Percentiles rank a stretch among this genome's conserved stretches.
Conservation (phyloP, 2,888 invertebrate species). For the Ornithoptera priamus region DNA sequence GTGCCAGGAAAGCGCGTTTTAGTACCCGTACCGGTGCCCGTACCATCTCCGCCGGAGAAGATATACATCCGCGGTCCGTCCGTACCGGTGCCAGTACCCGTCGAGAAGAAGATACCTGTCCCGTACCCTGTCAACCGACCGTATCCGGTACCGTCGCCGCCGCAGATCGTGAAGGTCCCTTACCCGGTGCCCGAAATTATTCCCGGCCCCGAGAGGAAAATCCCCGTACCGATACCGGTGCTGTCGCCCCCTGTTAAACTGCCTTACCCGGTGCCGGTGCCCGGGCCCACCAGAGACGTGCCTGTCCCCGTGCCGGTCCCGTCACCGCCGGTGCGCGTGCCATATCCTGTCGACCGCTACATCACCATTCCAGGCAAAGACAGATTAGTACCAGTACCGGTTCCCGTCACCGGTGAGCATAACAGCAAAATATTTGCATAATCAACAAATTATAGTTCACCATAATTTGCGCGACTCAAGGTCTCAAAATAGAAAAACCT, state of each 20-base stretch:
- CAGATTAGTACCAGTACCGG: constrained; percentile 50
- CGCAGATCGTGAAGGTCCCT: constrained; percentile 41
- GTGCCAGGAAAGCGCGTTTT: constrained; percentile 50
- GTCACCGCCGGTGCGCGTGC: constrained; percentile 50
- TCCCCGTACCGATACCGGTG: constrained; percentile 46
- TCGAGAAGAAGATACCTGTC: constrained; percentile 37
- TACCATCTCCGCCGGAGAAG: constrained; percentile 52
- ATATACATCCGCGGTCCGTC: constrained; percentile 48
- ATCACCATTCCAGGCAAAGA: constrained; percentile 53
- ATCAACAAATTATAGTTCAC: too few relatives aligned
- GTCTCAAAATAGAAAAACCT: too few relatives aligned
- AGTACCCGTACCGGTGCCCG: constrained; percentile 53
- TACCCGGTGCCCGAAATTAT: constrained; percentile 43
- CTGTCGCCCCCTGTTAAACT: constrained; percentile 50
- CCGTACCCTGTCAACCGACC: constrained; percentile 44
- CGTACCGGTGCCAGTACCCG: constrained; percentile 40
- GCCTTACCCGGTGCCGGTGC: constrained; percentile 49
- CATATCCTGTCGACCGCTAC: constrained; percentile 49
- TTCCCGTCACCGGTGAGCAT: constrained; percentile 48
- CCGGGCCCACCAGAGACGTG: constrained; percentile 48
- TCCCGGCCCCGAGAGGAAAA: constrained; percentile 41
- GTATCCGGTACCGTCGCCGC: constrained; percentile 52
- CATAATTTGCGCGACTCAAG: too few relatives aligned
- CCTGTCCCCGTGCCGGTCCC: constrained; percentile 52
- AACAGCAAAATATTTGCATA: neutral